Percentiles rank a stretch among this genome's conserved stretches.
phyloP scores from a whole-genome alignment of 2,888 invertebrate genomes.

The Drosophila formosana region DNA sequence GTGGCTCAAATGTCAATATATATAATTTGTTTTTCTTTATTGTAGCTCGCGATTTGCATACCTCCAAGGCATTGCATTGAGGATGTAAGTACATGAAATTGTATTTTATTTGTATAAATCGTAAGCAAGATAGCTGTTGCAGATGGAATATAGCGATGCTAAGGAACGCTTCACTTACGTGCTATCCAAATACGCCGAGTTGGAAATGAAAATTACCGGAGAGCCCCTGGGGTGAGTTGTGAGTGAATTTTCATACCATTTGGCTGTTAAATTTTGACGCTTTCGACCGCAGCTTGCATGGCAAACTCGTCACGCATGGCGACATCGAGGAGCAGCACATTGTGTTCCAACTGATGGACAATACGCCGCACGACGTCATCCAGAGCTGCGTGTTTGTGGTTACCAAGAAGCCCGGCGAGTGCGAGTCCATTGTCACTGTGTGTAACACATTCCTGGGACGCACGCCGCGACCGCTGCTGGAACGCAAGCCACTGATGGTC shows the following conservation, averaged over 20 bases:
- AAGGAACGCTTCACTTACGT: constrained; percentile 72
- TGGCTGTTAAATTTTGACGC: constrained; percentile 12
- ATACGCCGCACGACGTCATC: constrained; percentile 78
- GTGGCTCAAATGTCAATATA: background rate
- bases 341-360: constrained; percentile 80
- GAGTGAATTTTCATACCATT: constrained; percentile 1
- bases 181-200: constrained; percentile 74
- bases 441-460: constrained; percentile 77
- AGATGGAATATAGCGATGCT: constrained; percentile 69
- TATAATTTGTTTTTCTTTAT: background rate
- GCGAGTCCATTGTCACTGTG: constrained; percentile 76
- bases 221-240: constrained; percentile 76
- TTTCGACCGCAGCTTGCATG: constrained; percentile 67
- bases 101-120: background rate
- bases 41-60: constrained; percentile 62
- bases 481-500: constrained; percentile 69
- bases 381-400: constrained; percentile 80
- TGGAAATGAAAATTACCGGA: constrained; percentile 76
- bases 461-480: constrained; percentile 78
- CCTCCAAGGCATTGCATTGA: constrained; percentile 69
- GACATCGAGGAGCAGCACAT: constrained; percentile 73
- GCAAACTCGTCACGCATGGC: constrained; percentile 73
- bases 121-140: background rate
- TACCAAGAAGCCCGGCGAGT: constrained; percentile 64
- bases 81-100: constrained; percentile 61